A percentile compares a stretch with the other conserved stretches of the same genome.
Evolutionary conservation across 2,797 vertebrate species (phyloP).

Genomic region (Gambusia yucatana): DNA sequence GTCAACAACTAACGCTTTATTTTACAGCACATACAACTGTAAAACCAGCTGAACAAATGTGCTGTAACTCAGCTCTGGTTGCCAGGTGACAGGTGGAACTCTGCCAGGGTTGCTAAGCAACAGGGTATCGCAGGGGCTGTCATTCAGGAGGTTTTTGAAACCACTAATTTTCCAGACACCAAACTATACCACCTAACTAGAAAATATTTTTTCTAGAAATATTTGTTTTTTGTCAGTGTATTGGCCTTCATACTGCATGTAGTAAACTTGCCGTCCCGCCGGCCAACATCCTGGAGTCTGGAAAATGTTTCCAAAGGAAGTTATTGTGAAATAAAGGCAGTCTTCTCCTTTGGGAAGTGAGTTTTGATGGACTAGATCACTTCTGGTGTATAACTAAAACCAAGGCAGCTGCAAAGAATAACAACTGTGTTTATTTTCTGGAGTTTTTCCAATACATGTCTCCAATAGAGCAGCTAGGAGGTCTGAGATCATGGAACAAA

Average conservation of each 20-base stretch:
- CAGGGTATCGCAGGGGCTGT: too few species aligned
- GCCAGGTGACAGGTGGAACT: too few species aligned
- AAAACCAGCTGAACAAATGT: too few species aligned
- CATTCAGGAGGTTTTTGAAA: too few species aligned
- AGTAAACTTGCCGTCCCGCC: conserved; percentile 30
- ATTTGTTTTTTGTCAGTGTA: too few species aligned
- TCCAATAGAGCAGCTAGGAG: neutral
- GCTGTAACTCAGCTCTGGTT: too few species aligned
- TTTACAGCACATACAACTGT: too few species aligned
- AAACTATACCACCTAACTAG: too few species aligned
- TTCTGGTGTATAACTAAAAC: neutral
- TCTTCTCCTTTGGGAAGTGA: neutral
- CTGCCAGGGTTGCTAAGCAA: too few species aligned
- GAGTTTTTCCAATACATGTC: neutral
- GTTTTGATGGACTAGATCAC: neutral
- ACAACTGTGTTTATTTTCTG: neutral
- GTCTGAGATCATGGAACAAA: neutral
- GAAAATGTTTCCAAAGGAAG: conserved; percentile 49
- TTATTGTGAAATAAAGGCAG: conserved; percentile 32
- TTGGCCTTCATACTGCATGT: conserved; percentile 44
- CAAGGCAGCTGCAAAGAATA: neutral
- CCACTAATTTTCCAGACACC: too few species aligned
- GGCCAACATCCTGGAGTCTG: conserved; percentile 45
- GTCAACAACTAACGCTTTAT: too few species aligned
- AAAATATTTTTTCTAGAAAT: too few species aligned